Percentiles rank a stretch among this genome's conserved stretches.
Conservation (phyloP, 2,888 invertebrate genomes). For the Melolontha melolontha region DNA sequence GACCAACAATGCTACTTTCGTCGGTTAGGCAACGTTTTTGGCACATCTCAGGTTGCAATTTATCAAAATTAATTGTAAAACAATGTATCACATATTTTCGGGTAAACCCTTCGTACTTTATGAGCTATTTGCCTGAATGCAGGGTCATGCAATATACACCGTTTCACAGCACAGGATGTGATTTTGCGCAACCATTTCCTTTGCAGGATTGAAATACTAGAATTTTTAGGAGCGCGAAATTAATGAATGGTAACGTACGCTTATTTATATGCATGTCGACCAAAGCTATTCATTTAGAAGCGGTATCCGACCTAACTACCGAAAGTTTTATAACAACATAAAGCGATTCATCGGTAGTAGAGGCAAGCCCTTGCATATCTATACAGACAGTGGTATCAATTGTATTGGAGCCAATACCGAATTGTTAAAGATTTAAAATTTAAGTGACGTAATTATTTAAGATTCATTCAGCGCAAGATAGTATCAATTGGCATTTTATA, state of each 20-base stretch:
- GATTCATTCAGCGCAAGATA: too few species aligned
- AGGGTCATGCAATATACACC: constrained; percentile 22
- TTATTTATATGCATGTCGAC: constrained; percentile 28
- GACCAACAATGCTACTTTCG: too few species aligned
- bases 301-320: constrained; percentile 17
- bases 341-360: constrained; percentile 27
- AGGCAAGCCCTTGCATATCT: constrained; percentile 12
- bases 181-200: too few species aligned
- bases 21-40: too few species aligned
- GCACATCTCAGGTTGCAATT: too few species aligned
- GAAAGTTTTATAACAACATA: neutral
- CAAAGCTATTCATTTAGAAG: constrained; percentile 39
- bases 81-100: constrained; percentile 42
- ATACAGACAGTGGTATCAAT: constrained; percentile 16
- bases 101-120: constrained; percentile 7
- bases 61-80: constrained; percentile 15
- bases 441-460: too few species aligned
- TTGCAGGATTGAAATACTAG: constrained; percentile 41
- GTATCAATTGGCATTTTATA: too few species aligned
- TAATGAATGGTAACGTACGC: neutral
- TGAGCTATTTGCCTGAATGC: constrained; percentile 39
- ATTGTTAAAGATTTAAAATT: too few species aligned
- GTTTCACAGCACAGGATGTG: constrained; percentile 34
- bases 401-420: too few species aligned
- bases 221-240: constrained; percentile 19